These are phyloP conservation scores for Onychomys leucogaster DNA, from an alignment of 2,797 vertebrate genomes.

Conservation along the genomic window DNA sequence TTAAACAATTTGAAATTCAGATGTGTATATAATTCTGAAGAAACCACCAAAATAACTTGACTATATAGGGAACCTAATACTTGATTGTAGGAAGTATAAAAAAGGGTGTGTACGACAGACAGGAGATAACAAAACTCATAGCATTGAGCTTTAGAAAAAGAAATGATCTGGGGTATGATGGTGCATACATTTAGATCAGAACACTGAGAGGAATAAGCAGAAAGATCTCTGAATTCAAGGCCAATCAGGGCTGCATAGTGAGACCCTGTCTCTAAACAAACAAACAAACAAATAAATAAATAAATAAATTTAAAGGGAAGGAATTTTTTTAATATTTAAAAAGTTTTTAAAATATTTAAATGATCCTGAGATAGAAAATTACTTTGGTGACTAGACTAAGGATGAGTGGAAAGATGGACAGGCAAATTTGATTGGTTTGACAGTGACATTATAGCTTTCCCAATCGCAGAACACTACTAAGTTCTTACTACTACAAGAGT, in stretches of 20 bases:
- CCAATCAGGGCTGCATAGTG: background rate
- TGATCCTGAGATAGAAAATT: constrained; percentile 12
- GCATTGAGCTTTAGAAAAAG: background rate
- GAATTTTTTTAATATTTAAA: background rate
- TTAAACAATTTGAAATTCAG: constrained; percentile 35
- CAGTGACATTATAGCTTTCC: background rate
- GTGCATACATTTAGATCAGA: background rate
- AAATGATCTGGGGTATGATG: no score
- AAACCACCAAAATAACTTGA: constrained; percentile 22
- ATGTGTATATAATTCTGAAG: constrained; percentile 2
- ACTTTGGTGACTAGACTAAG: constrained; percentile 10
- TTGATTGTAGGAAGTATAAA: background rate
- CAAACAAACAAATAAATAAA: background rate
- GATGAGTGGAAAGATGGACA: constrained; percentile 24
- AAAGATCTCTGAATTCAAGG: background rate
- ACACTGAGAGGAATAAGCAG: background rate
- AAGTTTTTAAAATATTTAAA: background rate
- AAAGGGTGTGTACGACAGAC: background rate
- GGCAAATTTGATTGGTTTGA: background rate
- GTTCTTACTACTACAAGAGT: background rate
- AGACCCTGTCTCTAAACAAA: background rate
- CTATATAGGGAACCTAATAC: background rate
- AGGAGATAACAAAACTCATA: background rate
- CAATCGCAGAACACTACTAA: constrained; percentile 1
- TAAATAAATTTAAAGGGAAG: background rate